phyloP scores from a whole-genome alignment of 2,888 invertebrate genomes.

The Lasioglossum oenotherae region DNA sequence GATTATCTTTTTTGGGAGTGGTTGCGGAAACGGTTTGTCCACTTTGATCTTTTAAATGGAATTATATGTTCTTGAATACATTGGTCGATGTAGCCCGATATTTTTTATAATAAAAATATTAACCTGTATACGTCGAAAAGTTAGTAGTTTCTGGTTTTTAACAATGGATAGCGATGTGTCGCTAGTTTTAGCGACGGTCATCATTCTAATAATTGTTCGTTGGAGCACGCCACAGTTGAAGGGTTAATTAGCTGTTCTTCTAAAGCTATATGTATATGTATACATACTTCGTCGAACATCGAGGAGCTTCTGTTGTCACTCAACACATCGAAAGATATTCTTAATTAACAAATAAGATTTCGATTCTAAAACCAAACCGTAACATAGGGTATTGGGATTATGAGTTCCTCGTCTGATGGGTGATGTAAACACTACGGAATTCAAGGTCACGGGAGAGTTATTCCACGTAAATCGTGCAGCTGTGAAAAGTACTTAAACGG shows the following conservation, averaged over 20 bases:
- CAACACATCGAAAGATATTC: not conserved
- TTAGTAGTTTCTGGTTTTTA: not conserved
- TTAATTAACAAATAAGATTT: slow-evolving; percentile 7
- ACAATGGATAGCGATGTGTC: not conserved
- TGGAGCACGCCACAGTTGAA: not conserved
- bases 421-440: slow-evolving; percentile 15
- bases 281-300: not conserved
- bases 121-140: not conserved
- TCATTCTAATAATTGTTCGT: not conserved
- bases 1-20: too few species aligned
- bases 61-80: not conserved
- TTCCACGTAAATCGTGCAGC: not conserved
- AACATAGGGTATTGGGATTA: not conserved
- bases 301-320: not conserved
- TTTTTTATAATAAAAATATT: not conserved
- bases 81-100: not conserved
- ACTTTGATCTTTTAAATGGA: too few species aligned
- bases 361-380: not conserved
- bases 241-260: not conserved
- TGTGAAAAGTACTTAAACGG: not conserved
- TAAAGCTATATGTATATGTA: not conserved
- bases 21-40: too few species aligned
- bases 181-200: not conserved
- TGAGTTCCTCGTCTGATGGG: not conserved
- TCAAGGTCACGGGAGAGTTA: not conserved